Conservation (phyloP, 2,888 invertebrate genomes). For the Chironomus tentans region DNA sequence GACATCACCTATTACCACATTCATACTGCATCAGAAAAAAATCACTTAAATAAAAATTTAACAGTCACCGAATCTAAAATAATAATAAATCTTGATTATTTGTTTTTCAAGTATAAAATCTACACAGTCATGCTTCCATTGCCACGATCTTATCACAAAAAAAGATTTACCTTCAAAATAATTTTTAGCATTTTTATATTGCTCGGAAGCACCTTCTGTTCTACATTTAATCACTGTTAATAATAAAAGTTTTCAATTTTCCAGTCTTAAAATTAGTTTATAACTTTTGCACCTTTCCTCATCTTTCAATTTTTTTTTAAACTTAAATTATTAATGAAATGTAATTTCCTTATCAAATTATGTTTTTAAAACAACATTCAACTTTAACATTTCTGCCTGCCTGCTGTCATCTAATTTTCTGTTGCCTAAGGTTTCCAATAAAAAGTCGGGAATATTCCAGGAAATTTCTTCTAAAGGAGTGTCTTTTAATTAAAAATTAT, state of each 20-base stretch:
- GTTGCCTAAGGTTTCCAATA: too few species aligned
- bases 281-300: background rate
- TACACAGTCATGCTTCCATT: background rate
- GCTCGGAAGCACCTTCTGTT: background rate
- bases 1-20: too few species aligned
- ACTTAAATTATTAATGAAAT: too few species aligned
- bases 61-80: too few species aligned
- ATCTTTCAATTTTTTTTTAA: too few species aligned
- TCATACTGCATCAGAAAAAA: too few species aligned
- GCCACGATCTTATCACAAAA: background rate
- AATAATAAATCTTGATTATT: too few species aligned
- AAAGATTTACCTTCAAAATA: background rate
- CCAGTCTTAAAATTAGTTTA: background rate
- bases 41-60: too few species aligned
- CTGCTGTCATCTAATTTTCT: background rate
- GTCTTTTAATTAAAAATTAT: too few species aligned
- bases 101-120: too few species aligned
- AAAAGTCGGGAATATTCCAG: too few species aligned
- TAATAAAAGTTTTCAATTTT: background rate
- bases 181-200: background rate
- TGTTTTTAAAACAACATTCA: background rate
- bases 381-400: background rate
- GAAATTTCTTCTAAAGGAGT: too few species aligned
- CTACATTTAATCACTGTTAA: background rate
- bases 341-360: background rate